phyloP scores from a whole-genome alignment of 2,888 invertebrate species.

The Pardosa pseudoannulata region DNA sequence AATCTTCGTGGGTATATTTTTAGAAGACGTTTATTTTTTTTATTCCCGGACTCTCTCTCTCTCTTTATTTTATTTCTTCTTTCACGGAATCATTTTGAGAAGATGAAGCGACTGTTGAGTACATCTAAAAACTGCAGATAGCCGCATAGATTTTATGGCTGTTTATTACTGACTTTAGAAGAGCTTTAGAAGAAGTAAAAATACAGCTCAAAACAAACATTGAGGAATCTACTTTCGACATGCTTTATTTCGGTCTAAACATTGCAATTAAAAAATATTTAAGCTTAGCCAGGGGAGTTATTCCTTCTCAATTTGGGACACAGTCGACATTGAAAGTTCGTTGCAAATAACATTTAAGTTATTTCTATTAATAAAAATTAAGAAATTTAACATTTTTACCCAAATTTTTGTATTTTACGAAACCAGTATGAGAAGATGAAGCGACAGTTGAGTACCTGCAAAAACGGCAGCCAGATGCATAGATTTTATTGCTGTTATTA shows the following conservation, averaged over 20 bases:
- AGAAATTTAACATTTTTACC: too few relatives aligned
- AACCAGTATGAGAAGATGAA: not conserved
- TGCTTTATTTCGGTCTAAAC: too few relatives aligned
- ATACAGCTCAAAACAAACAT: not conserved
- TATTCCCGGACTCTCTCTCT: not conserved
- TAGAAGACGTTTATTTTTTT: not conserved
- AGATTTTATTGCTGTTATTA: slow-evolving; percentile 10
- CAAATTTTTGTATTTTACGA: too few relatives aligned
- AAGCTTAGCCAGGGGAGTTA: too few relatives aligned
- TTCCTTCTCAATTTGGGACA: too few relatives aligned
- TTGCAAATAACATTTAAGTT: too few relatives aligned
- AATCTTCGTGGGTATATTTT: not conserved
- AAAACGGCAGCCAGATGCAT: not conserved
- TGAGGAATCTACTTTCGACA: not conserved
- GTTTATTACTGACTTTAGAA: not conserved
- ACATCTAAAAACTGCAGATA: not conserved
- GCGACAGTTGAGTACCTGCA: not conserved
- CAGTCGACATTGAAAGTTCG: too few relatives aligned
- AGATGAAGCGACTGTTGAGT: slow-evolving; percentile 9
- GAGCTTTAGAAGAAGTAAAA: not conserved
- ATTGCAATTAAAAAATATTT: too few relatives aligned
- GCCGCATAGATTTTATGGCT: slow-evolving; percentile 1
- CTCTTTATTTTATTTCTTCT: not conserved
- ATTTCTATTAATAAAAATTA: too few relatives aligned
- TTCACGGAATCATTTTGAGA: not conserved